These are phyloP conservation scores for Orthosia cruda DNA, from an alignment of 2,888 invertebrate genomes.

Conservation along the genomic window DNA sequence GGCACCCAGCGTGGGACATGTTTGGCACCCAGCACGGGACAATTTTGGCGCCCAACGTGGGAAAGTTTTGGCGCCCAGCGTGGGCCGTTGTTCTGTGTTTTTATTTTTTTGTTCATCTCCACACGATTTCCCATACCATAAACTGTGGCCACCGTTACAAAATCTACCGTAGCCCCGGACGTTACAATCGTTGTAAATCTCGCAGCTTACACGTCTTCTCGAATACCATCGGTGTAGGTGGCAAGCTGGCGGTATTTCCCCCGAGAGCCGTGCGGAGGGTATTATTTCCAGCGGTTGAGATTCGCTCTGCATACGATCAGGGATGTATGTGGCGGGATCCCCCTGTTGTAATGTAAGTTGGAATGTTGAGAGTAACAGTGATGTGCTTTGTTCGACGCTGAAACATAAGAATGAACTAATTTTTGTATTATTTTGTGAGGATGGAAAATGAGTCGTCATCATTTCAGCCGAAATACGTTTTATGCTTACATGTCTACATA, in stretches of 20 bases:
- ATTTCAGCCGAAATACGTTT: too few species aligned
- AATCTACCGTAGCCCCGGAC: neutral
- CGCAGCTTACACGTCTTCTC: constrained; percentile 7
- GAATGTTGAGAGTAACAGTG: neutral
- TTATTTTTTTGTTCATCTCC: neutral
- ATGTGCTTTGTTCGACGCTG: neutral
- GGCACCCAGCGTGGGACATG: too few species aligned
- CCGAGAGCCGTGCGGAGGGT: too few species aligned
- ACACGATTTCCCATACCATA: neutral
- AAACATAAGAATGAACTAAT: too few species aligned
- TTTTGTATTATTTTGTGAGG: too few species aligned
- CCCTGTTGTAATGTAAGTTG: neutral
- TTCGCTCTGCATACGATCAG: too few species aligned
- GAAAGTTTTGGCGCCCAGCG: neutral
- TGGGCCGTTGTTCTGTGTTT: neutral
- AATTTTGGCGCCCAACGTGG: neutral
- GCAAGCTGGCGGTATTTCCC: too few species aligned
- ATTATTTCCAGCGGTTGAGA: too few species aligned
- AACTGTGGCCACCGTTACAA: neutral
- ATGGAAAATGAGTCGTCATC: too few species aligned
- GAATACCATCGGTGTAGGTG: constrained; percentile 38
- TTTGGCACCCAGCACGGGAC: too few species aligned
- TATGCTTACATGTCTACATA: too few species aligned
- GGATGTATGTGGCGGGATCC: constrained; percentile 8
- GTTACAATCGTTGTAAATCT: constrained; percentile 45